Base-by-base conservation (phyloP, 2,888 invertebrate genomes). In the Nomada hirtipes region DNA sequence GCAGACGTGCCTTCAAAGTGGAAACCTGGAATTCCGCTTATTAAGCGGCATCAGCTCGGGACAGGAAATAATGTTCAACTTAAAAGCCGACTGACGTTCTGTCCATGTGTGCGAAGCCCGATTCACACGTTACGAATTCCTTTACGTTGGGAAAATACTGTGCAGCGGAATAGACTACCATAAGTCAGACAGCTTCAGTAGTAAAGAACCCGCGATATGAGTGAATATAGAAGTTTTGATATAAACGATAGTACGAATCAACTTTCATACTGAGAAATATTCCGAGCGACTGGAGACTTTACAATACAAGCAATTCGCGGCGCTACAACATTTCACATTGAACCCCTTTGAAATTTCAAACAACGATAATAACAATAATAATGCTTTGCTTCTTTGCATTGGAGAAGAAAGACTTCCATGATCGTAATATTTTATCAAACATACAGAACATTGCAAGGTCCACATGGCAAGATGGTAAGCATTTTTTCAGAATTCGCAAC, bases 31-130 rank as follows among this genome's bases (percentile, higher is more conserved):
- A 63, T 63, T 63, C 47, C 63, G 53, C 59, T 70, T 76, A 70
- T 79, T 79, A 79, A 77, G 36, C 44, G 69, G 23, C 29, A 69
- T 47, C 47, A 36, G 57, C 44, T 44, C 57, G 23, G 47, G 59
- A 77, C 65, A 26, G 36, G 59, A 20, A 53, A 65, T 79, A 60
- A 72, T 60, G 60, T 72, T 50, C 52, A 23, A 44, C 20, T 59
- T 60, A 23, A 60, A 67, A 65, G 10, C 13, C 36, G 13, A 0
- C 29, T 13, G 53, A 13, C 47, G n/a, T 44, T 47, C n/a, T 47
- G 36, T 29, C 18, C 47, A 55, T 13, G 13, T 23, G n/a, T 11
- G 57, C 52, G 42, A 52, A 68, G 47, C 13, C 18, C 13, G 18
- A 42, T 61, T 50, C 57, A 15, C 18, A 23, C 13, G 4, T 52